A percentile compares a stretch with the other conserved stretches of the same genome.
Evolutionary conservation across 92 coral and sea anemone species (phyloP).

Genomic region (Actinernus sp.): DNA sequence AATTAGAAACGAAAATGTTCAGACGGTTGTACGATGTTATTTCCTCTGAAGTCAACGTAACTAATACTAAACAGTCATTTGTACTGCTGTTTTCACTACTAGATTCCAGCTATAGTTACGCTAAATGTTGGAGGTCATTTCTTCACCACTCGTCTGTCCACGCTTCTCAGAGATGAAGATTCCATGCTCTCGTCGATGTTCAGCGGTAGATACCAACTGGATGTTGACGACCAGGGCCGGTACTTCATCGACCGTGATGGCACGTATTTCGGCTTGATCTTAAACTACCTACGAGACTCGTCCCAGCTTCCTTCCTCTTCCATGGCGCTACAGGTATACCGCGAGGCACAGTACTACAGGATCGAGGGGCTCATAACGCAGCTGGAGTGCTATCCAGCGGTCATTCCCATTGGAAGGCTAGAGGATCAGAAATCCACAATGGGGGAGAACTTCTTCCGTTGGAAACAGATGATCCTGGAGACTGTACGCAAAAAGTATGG

Average conservation of each 20-base stretch:
- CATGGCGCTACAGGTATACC: constrained; percentile 85
- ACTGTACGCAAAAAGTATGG: constrained; percentile 59
- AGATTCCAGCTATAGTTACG: constrained; percentile 82
- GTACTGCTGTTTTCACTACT: constrained; percentile 1
- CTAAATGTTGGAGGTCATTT: constrained; percentile 95
- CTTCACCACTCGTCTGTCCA: constrained; percentile 91
- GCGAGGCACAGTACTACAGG: constrained; percentile 86
- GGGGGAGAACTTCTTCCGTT: constrained; percentile 56
- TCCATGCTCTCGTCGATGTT: constrained; percentile 97
- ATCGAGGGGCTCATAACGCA: constrained; percentile 67
- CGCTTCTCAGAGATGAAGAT: constrained; percentile 68
- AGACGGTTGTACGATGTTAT: too few relatives aligned
- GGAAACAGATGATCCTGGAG: constrained; percentile 63
- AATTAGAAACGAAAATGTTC: too few relatives aligned
- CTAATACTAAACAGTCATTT: too few relatives aligned
- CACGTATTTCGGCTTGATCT: constrained; percentile 71
- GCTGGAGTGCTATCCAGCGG: constrained; percentile 76
- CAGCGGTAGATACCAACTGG: constrained; percentile 80
- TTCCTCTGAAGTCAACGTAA: too few relatives aligned
- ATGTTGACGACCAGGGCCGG: constrained; percentile 76
- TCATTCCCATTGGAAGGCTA: constrained; percentile 50
- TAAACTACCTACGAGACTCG: constrained; percentile 89
- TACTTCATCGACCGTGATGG: constrained; percentile 97
- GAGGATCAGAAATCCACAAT: constrained; percentile 70
- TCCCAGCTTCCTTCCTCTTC: constrained; percentile 78